A percentile compares a stretch with the other conserved stretches of the same genome.
These are phyloP conservation scores for Philypnodon macrostomus DNA, from an alignment of 2,797 vertebrate genomes.

Conservation along the genomic window DNA sequence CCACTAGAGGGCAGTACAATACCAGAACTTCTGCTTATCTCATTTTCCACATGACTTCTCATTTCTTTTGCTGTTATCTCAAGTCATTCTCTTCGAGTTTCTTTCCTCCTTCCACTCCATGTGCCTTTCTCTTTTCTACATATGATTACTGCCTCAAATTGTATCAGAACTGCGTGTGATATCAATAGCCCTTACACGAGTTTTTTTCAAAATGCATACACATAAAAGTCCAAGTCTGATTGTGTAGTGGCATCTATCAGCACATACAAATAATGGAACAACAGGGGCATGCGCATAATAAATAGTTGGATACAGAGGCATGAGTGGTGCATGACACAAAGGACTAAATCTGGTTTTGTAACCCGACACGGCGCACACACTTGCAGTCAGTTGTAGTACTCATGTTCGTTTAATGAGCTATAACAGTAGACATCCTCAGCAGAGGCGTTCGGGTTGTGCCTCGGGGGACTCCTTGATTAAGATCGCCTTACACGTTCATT, in stretches of 20 bases:
- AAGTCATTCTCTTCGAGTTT: conserved; percentile 6
- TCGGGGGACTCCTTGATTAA: conserved; percentile 72
- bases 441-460: conserved; percentile 58
- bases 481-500: conserved; percentile 68
- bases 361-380: conserved; percentile 48
- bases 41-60: background rate
- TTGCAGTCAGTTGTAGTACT: conserved; percentile 46
- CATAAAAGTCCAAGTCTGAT: conserved; percentile 26
- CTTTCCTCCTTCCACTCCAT: background rate
- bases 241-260: conserved; percentile 41
- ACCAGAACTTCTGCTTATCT: conserved; percentile 12
- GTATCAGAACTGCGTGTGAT: conserved; percentile 25
- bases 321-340: conserved; percentile 57
- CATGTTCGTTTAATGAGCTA: conserved; percentile 74
- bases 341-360: conserved; percentile 63
- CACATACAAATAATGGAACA: conserved; percentile 36
- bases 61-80: conserved; percentile 1
- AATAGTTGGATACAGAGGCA: conserved; percentile 46
- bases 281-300: conserved; percentile 35
- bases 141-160: conserved; percentile 25
- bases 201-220: conserved; percentile 40
- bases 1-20: conserved; percentile 69
- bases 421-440: conserved; percentile 67
- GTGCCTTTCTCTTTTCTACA: conserved; percentile 20
- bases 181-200: conserved; percentile 27